These are phyloP conservation scores for Synanthedon formicaeformis DNA, from an alignment of 2,888 invertebrate genomes.

Conservation along the genomic window DNA sequence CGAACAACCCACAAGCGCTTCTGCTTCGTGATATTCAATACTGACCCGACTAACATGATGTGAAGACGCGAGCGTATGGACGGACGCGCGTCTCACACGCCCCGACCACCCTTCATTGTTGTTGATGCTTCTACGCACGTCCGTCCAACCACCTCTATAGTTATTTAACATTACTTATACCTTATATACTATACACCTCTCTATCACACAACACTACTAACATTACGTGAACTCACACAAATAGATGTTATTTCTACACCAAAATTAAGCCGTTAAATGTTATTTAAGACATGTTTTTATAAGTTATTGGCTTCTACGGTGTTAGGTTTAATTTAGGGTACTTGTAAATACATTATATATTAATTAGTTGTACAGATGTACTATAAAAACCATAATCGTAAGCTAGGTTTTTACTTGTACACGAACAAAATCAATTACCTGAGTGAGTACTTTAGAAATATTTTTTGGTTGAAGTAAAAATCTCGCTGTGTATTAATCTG, in stretches of 20 bases:
- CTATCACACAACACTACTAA: slow-evolving; percentile 66
- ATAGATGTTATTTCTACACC: slow-evolving; percentile 72
- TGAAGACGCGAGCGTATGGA: slow-evolving; percentile 49
- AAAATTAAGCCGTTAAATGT: slow-evolving; percentile 37
- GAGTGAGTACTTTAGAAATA: too few relatives aligned
- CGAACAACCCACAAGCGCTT: slow-evolving; percentile 34
- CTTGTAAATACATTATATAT: slow-evolving; percentile 40
- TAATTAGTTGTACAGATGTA: slow-evolving; percentile 32
- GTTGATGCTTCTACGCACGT: slow-evolving; percentile 33
- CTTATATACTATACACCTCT: slow-evolving; percentile 44
- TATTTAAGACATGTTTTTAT: slow-evolving; percentile 28
- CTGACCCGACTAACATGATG: slow-evolving; percentile 45
- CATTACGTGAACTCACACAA: slow-evolving; percentile 43
- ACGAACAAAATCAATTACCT: background rate
- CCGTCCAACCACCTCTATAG: slow-evolving; percentile 37
- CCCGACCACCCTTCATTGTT: slow-evolving; percentile 2
- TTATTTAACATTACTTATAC: slow-evolving; percentile 23
- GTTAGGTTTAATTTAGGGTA: slow-evolving; percentile 11
- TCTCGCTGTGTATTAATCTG: slow-evolving; percentile 9
- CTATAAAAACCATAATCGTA: slow-evolving; percentile 10
- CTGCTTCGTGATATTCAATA: slow-evolving; percentile 45
- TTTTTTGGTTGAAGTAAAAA: background rate
- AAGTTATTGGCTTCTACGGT: slow-evolving; percentile 41
- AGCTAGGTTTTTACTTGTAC: background rate
- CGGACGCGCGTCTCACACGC: slow-evolving; percentile 46